Evolutionary conservation across 2,113 vertebrate genomes (phyloP), one percentile per base, ranked within the genome.

Genomic region (Gymnarchus niloticus): DNA sequence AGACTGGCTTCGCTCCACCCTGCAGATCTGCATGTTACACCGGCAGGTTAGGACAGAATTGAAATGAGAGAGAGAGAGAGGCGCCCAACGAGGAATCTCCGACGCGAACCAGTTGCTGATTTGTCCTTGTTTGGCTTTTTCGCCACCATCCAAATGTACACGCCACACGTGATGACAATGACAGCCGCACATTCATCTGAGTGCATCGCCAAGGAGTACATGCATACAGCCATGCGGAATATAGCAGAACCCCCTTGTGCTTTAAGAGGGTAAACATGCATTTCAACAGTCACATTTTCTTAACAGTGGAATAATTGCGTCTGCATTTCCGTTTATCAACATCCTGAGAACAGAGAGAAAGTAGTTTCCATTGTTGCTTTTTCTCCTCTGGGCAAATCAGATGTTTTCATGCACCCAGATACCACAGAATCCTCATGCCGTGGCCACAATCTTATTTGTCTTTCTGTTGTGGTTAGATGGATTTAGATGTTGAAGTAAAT

Each of bases 21-120:
- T 65, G 51, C 33, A 57, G 54, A 77, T 52, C 37, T 78, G 76
- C 80, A n/a, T n/a, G n/a, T 85, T 57, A 12, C 23, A 56, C 54
- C 19, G 23, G 44, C 84, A 80, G 84, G 73, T 81, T 85, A 23
- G 69, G 12, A 44, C 41, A 12, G 52, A 80, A 85, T n/a, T 56
- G 14, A 56, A 44, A 21, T 14, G 10, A 25, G 57, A 23, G 3
- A 54, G 14, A 19, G 12, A 5, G 48, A 12, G 25, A 52, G 2
- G n/a, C 80, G n/a, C 80, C 25, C 51, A 12, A 19, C 49, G 28
- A 49, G 80, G 9, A 78, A 52, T 81, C 44, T 78, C 6, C 1
- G 37, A 46, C 23, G 41, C 46, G 44, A n/a, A 48, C 3, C 76
- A 46, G 0, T 23, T 78, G 76, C 23, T 21, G 76, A 73, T 41